Base-by-base conservation (phyloP, 2,113 vertebrate genomes). In the Tauraco erythrolophus region DNA sequence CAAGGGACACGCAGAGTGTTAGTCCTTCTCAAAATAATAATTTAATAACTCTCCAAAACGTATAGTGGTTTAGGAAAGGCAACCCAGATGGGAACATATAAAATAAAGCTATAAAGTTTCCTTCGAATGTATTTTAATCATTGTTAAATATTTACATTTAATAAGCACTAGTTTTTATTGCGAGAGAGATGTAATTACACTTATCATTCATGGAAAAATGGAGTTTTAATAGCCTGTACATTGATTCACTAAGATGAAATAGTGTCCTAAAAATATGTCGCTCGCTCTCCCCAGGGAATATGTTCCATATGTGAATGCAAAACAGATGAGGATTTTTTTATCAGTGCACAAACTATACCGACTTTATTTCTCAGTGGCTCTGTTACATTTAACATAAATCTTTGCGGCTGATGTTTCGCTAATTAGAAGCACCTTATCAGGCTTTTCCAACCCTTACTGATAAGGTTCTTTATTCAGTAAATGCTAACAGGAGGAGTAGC, bases 71-170 rank as follows among this genome's bases (percentile, higher is more conserved):
- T 97, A 96, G 97, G 96, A 98, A 98, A 98, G 89, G 97, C 97
- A 98, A 94, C 96, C 98, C 98, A 98, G 98, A 98, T 98, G 98
- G 98, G 94, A 96, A 90, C 97, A 79, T 98, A 98, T 98, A 98
- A 98, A 98, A 98, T 96, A 97, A 93, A 97, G 97, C 98, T 97
- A 98, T 98, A 98, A 98, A 98, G 97, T 96, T 95, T 90, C 97
- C 95, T 98, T 98, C 97, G 97, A 98, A 97, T 98, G 96, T 96
- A 97, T 98, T 98, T 98, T 97, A 98, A 98, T 98, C 96, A 97
- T 98, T 98, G 98, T 97, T 97, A 98, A 98, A 98, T 98, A 98
- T 98, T 98, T 98, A 98, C 97, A 98, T 98, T 98, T 98, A 98
- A 98, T 98, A 98, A 98, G 97, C 94, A 96, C 97, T 92, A 69